Evolutionary conservation across 2,797 vertebrate species (phyloP).

Genomic region (Sylvia borin): DNA sequence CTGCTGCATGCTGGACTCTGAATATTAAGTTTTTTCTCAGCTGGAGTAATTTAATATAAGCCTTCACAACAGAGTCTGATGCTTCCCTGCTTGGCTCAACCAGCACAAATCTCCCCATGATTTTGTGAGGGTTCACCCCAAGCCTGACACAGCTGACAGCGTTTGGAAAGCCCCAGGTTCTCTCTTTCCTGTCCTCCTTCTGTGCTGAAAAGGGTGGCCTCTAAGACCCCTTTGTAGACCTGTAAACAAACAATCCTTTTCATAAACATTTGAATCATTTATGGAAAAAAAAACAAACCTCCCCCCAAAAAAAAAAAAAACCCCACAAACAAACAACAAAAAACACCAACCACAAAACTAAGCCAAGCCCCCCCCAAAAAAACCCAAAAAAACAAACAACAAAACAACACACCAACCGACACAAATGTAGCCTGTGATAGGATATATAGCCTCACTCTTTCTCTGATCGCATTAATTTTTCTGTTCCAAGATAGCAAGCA

Average conservation of each 20-base stretch:
- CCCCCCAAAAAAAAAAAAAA: too few relatives aligned
- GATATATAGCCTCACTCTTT: slow-evolving; percentile 16
- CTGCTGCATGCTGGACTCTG: neutral
- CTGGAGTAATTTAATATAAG: neutral
- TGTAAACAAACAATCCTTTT: slow-evolving; percentile 59
- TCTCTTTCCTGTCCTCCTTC: slow-evolving; percentile 44
- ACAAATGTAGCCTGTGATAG: slow-evolving; percentile 21
- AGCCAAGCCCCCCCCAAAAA: too few relatives aligned
- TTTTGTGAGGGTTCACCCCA: slow-evolving; percentile 21
- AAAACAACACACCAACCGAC: neutral
- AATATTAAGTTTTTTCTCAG: neutral
- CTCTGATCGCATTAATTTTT: slow-evolving; percentile 19
- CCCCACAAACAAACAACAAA: too few relatives aligned
- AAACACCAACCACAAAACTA: neutral
- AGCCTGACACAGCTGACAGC: slow-evolving; percentile 3
- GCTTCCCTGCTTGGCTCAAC: neutral
- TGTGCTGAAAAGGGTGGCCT: slow-evolving; percentile 42
- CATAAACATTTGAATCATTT: slow-evolving; percentile 6
- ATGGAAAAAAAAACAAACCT: neutral
- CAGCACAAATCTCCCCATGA: neutral
- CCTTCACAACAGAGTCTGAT: neutral
- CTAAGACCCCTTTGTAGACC: slow-evolving; percentile 46
- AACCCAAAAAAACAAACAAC: too few relatives aligned
- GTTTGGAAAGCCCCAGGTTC: slow-evolving; percentile 34
- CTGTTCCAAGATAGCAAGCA: neutral